Base-by-base conservation (phyloP, 2,113 vertebrate species). In the Haplochromis vanheusdeni region DNA sequence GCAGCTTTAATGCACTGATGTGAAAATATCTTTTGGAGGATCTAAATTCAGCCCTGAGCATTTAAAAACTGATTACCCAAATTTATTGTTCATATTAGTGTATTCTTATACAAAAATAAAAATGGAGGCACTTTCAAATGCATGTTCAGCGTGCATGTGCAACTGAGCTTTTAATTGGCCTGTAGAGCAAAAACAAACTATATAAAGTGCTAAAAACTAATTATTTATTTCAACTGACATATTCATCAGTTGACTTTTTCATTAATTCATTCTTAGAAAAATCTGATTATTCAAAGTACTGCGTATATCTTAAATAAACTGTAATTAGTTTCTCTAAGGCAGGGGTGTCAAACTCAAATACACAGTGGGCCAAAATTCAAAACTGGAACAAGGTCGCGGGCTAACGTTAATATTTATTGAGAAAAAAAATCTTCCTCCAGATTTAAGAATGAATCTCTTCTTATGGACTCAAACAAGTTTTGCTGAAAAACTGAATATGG, bases 41-140 rank as follows among this genome's bases (percentile, higher is more conserved):
- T 33, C 75, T 35, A 70, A 80, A 70, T 79, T 52, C 51, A 82
- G 80, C 83, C 89, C 90, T 93, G 86, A 92, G 82, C 14, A 31
- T 62, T 86, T 89, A 5, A 80, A 83, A 84, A 75, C 16, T 17
- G 14, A 82, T 23, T 19, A 81, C 73, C 14, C 7, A 23, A 58
- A 75, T 82, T 47, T 40, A 35, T 21, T 55, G 19, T 80, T 80
- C 16, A n/a, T 31, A 26, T 52, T 45, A 45, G 10, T 31, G 8
- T 26, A 54, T 54, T 82, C 2, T 47, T 60, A 31, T 83, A 75
- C 21, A 80, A 88, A 89, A 79, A 86, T 65, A 54, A 85, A n/a
- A 56, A 79, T 45, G 80, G 75, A 83, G 60, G 84, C 84, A 81
- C 23, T 77, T 81, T 4, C 12, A 49, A 77, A 77, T 49, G 17